Evolutionary conservation across 2,888 invertebrate genomes (phyloP), one percentile per base, ranked within the genome.

Genomic region (Eristalinus sepulchralis): DNA sequence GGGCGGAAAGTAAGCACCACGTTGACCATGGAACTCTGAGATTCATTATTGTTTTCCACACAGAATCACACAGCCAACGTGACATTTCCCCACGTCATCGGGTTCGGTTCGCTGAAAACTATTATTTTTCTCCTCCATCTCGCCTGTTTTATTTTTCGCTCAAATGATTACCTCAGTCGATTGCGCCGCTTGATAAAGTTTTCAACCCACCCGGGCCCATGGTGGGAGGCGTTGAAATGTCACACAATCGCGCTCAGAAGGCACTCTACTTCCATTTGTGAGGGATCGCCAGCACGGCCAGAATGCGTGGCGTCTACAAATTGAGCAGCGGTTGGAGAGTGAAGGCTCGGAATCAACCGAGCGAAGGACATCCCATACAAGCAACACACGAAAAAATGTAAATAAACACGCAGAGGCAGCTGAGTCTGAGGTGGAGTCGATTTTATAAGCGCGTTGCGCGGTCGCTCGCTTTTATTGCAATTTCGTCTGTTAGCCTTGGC

Each of bases 241-340:
- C 39, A 47, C 36, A 13, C 13, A 36, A n/a, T 47, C 39, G 39
- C 39, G 39, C 5, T n/a, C 6, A n/a, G 47, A 47, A n/a, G n/a
- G n/a, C n/a, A n/a, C n/a, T 47, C n/a, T n/a, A n/a, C 39, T n/a
- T 39, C 34, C 9, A 20, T 71, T 36, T 17, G 59, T 2, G 36
- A 67, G 63, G 59, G 36, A 78, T 73, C 57, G 13, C 20, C 2
- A 73, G 53, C 70, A 73, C 36, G 36, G 68, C 39, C 63, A 73
- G 83, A 84, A 70, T 75, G 83, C 70, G 70, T 75, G 79, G 79
- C 75, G 75, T 47, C 79, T 60, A 59, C n/a, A 10, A 24, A 24
- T 11, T 57, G 1, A 24, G 13, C 5, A 17, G 17, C 31, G 20
- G 17, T 39, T 62, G 27, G 27, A 2, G 27, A 27, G 27, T 27